Evolutionary conservation across 2,888 invertebrate species (phyloP).

Genomic region (Loripinus fragilis): DNA sequence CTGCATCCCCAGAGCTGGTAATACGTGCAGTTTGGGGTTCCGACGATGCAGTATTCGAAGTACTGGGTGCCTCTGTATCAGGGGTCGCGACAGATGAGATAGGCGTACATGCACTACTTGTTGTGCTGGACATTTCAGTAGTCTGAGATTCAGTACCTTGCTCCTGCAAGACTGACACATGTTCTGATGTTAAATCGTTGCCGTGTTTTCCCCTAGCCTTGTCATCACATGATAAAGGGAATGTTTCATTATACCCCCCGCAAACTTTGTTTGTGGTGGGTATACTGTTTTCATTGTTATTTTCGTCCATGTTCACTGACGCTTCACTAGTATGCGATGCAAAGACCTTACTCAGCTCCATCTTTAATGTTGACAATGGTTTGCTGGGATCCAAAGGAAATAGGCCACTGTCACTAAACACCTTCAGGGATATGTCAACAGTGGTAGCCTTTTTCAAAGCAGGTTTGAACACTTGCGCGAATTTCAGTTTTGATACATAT

Average conservation of each 20-base stretch:
- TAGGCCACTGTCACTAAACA: conserved; percentile 19
- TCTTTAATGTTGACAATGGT: conserved; percentile 17
- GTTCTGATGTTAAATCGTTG: too few species aligned
- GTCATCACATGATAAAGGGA: too few species aligned
- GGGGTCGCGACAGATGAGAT: background rate
- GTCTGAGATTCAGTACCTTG: background rate
- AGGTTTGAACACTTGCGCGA: background rate
- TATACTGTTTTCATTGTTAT: too few species aligned
- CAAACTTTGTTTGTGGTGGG: too few species aligned
- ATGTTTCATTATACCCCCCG: too few species aligned
- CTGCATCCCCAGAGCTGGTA: background rate
- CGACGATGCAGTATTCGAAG: background rate
- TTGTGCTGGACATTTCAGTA: too few species aligned
- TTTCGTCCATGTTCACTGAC: too few species aligned
- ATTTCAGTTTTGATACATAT: conserved; percentile 7
- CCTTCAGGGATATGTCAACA: conserved; percentile 23
- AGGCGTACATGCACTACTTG: background rate
- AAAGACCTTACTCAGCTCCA: conserved; percentile 26
- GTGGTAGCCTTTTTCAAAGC: conserved; percentile 22
- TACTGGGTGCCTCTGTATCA: background rate
- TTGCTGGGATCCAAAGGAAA: conserved; percentile 14
- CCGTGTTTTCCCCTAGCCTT: too few species aligned
- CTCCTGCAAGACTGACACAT: too few species aligned
- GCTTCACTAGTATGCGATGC: too few species aligned
- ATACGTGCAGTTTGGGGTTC: background rate